phyloP scores from a whole-genome alignment of 2,797 vertebrate genomes.

The Rhodeus uyekii region DNA sequence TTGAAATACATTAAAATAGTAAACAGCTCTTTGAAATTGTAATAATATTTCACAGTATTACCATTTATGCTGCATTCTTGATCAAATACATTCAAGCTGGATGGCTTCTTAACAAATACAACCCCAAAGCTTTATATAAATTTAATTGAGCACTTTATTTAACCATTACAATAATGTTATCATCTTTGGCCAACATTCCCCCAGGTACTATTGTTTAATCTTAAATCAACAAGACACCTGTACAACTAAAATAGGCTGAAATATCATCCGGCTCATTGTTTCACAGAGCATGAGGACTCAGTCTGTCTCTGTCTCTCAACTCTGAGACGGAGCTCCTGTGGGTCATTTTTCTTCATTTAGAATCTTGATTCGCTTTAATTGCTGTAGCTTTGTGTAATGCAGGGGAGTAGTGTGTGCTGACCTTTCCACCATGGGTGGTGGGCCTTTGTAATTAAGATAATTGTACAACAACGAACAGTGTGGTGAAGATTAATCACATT shows the following conservation, averaged over 20 bases:
- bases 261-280: slow-evolving; percentile 19
- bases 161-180: not conserved
- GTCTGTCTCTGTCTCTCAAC: slow-evolving; percentile 34
- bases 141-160: not conserved
- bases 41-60: not conserved
- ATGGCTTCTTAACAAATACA: not conserved
- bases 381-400: slow-evolving; percentile 47
- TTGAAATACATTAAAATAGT: not conserved
- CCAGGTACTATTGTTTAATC: not conserved
- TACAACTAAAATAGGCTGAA: not conserved
- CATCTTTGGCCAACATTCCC: not conserved
- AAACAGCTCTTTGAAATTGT: not conserved
- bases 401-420: slow-evolving; percentile 44
- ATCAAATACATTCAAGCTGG: not conserved
- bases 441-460: slow-evolving; percentile 60
- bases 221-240: not conserved
- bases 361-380: slow-evolving; percentile 53
- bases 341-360: slow-evolving; percentile 57
- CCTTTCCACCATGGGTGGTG: slow-evolving; percentile 44
- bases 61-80: not conserved
- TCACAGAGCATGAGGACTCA: not conserved
- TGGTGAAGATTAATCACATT: slow-evolving; percentile 47
- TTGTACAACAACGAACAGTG: slow-evolving; percentile 49
- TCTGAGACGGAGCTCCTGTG: slow-evolving; percentile 8
- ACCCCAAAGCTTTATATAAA: not conserved